These are phyloP conservation scores for Azorinus chamasolen DNA, from an alignment of 2,888 invertebrate genomes.

Conservation along the genomic window DNA sequence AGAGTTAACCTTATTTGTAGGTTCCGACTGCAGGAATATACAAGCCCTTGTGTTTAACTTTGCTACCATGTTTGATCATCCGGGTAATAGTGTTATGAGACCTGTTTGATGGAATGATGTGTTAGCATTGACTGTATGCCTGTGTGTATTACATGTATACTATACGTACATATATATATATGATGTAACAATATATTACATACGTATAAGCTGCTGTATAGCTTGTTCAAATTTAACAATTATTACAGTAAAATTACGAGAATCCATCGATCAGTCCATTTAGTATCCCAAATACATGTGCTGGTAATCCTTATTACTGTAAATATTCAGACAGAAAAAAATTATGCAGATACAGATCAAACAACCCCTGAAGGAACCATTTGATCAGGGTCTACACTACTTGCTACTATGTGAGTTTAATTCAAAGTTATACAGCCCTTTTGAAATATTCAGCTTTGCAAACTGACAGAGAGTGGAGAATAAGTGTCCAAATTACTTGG, in stretches of 20 bases:
- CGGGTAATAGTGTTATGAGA: conserved; percentile 30
- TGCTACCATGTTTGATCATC: conserved; percentile 45
- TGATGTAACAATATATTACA: no score
- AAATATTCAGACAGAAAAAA: background rate
- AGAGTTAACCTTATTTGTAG: conserved; percentile 17
- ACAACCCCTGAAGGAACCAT: background rate
- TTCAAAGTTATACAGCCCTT: no score
- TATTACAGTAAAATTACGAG: background rate
- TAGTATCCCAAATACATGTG: no score
- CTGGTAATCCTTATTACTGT: background rate
- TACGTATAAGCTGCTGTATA: no score
- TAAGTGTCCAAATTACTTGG: no score
- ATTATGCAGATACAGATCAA: background rate
- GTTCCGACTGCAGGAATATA: conserved; percentile 41
- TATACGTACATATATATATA: no score
- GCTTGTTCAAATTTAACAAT: background rate
- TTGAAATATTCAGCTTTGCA: no score
- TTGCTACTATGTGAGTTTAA: background rate
- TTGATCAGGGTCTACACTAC: background rate
- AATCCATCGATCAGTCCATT: background rate
- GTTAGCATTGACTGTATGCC: no score
- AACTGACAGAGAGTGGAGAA: no score
- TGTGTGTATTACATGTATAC: no score
- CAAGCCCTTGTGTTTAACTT: conserved; percentile 52
- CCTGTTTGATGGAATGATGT: no score